A percentile compares a stretch with the other conserved stretches of the same genome.
These are phyloP conservation scores for Agyllia agylla DNA, from an alignment of 2,888 invertebrate genomes.

Conservation along the genomic window DNA sequence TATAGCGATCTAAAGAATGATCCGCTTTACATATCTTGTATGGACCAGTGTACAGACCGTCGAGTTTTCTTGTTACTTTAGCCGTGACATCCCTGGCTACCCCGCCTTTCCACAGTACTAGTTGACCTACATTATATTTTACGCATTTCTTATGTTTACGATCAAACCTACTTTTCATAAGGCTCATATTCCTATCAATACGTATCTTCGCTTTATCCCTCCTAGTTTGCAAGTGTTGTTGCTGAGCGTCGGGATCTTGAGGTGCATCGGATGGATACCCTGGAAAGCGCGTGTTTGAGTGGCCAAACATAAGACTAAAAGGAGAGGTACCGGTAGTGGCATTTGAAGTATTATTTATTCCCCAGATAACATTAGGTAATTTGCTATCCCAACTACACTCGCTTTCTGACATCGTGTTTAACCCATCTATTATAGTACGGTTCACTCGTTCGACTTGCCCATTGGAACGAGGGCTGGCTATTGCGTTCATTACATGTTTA, in stretches of 20 bases:
- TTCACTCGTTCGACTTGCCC: not conserved
- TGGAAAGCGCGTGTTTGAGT: not conserved
- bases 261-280: not conserved
- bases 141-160: not conserved
- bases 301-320: not conserved
- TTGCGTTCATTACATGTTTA: slow-evolving; percentile 51
- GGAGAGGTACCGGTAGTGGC: not conserved
- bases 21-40: not conserved
- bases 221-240: not conserved
- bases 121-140: not conserved
- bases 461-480: slow-evolving; percentile 31
- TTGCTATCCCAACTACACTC: not conserved
- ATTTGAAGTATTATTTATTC: not conserved
- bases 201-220: not conserved
- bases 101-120: not conserved
- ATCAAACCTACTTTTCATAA: not conserved
- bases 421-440: not conserved
- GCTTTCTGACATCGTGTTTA: not conserved
- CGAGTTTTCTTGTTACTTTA: not conserved
- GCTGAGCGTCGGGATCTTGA: not conserved
- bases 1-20: not conserved
- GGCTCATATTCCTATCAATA: not conserved
- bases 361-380: not conserved
- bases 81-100: not conserved
- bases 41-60: not conserved